Conservation (phyloP, 2,797 vertebrate species). For the Neomorphus geoffroyi region DNA sequence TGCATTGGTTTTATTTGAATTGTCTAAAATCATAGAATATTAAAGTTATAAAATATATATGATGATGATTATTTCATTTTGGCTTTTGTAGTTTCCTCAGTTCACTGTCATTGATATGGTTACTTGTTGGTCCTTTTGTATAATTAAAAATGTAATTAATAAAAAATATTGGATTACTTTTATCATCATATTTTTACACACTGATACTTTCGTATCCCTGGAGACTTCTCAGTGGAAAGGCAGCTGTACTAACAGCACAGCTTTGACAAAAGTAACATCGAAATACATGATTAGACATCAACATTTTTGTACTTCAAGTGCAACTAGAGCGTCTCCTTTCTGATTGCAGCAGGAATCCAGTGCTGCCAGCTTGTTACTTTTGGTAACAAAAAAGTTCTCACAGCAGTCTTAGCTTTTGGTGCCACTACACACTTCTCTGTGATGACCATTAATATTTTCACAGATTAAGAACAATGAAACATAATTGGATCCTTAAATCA, state of each 20-base stretch:
- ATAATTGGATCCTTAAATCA: not conserved
- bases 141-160: not conserved
- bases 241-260: not conserved
- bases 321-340: not conserved
- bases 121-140: not conserved
- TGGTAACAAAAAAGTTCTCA: not conserved
- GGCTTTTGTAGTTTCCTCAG: not conserved
- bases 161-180: not conserved
- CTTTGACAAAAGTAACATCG: not conserved
- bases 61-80: not conserved
- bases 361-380: not conserved
- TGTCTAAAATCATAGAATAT: not conserved
- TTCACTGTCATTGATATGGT: not conserved
- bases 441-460: not conserved
- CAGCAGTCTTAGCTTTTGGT: not conserved
- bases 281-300: not conserved
- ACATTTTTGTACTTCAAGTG: not conserved
- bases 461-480: not conserved
- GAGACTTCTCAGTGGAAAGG: not conserved
- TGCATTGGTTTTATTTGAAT: not conserved
- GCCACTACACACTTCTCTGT: accelerated
- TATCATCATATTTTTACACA: not conserved
- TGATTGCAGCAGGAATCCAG: not conserved
- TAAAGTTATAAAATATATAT: not conserved
- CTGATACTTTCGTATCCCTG: not conserved